These are phyloP conservation scores for Rhinolophus ferrumequinum DNA, from an alignment of 2,113 vertebrate species.

Conservation along the genomic window DNA sequence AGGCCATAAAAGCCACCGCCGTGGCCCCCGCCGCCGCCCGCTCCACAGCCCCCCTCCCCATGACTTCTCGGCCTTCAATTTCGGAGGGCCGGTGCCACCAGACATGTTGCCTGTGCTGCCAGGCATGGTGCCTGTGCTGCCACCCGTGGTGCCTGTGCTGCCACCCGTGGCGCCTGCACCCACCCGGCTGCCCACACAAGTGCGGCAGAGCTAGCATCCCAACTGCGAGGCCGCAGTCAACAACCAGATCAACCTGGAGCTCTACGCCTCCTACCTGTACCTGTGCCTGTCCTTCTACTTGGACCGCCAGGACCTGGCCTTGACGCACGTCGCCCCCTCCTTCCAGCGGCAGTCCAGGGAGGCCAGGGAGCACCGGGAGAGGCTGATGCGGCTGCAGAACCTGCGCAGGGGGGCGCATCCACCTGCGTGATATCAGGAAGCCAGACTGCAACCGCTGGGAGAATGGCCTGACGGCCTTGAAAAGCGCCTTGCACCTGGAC, in stretches of 20 bases:
- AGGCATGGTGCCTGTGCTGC: accelerated
- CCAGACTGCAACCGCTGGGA: accelerated
- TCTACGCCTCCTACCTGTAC: neutral
- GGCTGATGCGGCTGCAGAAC: neutral
- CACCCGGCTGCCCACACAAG: accelerated
- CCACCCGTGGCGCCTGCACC: neutral
- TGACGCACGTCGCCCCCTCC: neutral
- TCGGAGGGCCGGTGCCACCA: accelerated
- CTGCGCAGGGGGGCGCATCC: accelerated
- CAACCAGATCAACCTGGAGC: neutral
- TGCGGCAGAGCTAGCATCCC: neutral
- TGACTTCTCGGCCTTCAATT: accelerated
- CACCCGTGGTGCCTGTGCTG: neutral
- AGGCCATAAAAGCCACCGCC: neutral
- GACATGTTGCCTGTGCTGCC: too few relatives aligned
- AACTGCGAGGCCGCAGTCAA: neutral
- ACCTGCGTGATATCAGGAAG: accelerated
- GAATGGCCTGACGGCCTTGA: neutral
- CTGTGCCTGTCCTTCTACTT: neutral
- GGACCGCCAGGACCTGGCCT: accelerated
- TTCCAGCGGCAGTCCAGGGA: neutral
- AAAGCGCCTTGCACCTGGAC: neutral
- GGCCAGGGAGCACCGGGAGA: accelerated
- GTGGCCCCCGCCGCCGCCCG: accelerated
- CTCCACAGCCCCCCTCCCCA: accelerated